phyloP scores from a whole-genome alignment of 2,113 vertebrate genomes.

The Porphyrio hochstetteri region DNA sequence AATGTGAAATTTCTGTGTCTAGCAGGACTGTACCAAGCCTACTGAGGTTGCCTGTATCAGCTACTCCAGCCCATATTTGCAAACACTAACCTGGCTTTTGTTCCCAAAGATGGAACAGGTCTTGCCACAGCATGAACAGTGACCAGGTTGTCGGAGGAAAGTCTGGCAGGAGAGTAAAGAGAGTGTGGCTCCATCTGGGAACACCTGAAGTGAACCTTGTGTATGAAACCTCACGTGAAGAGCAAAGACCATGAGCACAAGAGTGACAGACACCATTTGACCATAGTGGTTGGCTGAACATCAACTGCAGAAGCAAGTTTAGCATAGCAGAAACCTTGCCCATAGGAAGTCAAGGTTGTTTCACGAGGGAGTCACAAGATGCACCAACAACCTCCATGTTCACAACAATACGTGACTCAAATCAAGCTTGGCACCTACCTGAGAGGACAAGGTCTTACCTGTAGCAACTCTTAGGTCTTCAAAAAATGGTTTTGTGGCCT shows the following conservation, averaged over 20 bases:
- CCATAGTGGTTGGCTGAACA: accelerated
- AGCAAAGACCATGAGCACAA: not conserved
- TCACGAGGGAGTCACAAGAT: not conserved
- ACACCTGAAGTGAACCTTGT: not conserved
- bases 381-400: not conserved
- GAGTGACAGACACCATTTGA: not conserved
- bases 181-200: not conserved
- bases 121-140: not conserved
- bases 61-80: not conserved
- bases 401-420: accelerated
- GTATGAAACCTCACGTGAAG: not conserved
- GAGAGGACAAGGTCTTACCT: not conserved
- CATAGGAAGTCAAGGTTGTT: not conserved
- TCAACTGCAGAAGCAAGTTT: not conserved
- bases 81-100: not conserved
- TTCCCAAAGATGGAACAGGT: not conserved
- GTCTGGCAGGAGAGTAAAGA: not conserved
- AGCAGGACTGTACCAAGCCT: not conserved
- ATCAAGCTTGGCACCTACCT: not conserved
- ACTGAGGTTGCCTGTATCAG: not conserved
- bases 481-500: accelerated
- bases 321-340: not conserved
- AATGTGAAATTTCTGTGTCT: not conserved
- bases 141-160: not conserved
- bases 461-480: not conserved